Percentiles rank a stretch among this genome's conserved stretches.
Conservation (phyloP, 2,113 vertebrate species). For the Oncorhynchus tshawytscha region DNA sequence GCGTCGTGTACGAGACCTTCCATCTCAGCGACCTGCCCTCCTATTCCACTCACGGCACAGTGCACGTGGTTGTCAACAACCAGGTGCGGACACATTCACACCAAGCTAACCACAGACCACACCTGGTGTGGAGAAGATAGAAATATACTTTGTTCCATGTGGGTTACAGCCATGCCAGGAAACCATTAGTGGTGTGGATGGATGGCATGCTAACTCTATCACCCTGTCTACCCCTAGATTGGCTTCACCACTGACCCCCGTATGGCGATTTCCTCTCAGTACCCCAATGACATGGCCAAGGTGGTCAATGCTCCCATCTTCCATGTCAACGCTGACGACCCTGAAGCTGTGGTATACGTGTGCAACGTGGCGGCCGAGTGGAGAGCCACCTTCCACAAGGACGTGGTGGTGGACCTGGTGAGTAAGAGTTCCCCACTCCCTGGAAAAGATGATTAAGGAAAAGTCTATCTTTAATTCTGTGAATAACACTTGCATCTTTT, state of each 20-base stretch:
- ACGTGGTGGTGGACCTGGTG: constrained; percentile 98
- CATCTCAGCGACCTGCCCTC: constrained; percentile 94
- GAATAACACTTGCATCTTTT: too few species aligned
- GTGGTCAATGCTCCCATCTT: constrained; percentile 98
- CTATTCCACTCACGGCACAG: constrained; percentile 92
- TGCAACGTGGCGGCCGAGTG: constrained; percentile 96
- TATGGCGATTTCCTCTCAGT: constrained; percentile 93
- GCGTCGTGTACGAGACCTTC: constrained; percentile 96
- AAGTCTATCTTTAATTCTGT: too few species aligned
- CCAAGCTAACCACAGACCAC: background rate
- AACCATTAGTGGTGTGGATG: background rate
- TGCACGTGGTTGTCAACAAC: constrained; percentile 96
- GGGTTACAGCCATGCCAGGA: background rate
- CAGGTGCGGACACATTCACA: constrained; percentile 75
- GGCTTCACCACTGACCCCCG: constrained; percentile 98
- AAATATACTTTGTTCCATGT: too few species aligned
- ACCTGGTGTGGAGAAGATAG: too few species aligned
- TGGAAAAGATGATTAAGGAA: too few species aligned
- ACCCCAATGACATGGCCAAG: constrained; percentile 90
- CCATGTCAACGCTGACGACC: constrained; percentile 95
- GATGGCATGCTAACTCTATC: background rate
- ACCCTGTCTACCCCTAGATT: constrained; percentile 72
- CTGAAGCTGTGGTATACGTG: constrained; percentile 93
- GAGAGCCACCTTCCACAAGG: constrained; percentile 96
- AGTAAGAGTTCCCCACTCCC: constrained; percentile 24